phyloP scores from a whole-genome alignment of 2,888 invertebrate genomes.

The Ophraella communa region DNA sequence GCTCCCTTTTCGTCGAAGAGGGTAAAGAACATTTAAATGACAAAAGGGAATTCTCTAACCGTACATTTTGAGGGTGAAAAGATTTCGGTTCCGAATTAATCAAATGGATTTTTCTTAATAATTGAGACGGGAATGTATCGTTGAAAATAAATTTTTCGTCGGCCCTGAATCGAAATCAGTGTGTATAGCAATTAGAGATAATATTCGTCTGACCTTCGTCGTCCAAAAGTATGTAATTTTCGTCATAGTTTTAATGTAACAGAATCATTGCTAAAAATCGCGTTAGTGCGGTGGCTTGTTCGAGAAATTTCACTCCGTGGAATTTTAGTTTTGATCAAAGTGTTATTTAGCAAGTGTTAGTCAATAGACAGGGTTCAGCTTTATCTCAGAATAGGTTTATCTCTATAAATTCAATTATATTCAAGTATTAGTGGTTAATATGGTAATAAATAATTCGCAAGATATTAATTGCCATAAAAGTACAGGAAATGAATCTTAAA shows the following conservation, averaged over 20 bases:
- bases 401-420: no score
- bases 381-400: no score
- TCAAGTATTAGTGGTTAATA: no score
- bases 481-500: no score
- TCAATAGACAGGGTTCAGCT: no score
- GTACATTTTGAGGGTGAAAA: background rate
- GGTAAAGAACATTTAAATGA: background rate
- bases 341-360: no score
- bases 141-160: constrained; percentile 1
- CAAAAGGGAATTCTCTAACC: background rate
- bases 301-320: no score
- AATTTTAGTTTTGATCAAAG: no score
- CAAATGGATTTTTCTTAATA: background rate
- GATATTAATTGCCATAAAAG: no score
- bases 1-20: background rate
- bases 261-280: background rate
- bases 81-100: background rate
- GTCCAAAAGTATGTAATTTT: constrained; percentile 18
- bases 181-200: constrained; percentile 12
- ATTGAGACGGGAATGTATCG: background rate
- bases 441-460: no score
- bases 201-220: constrained; percentile 15
- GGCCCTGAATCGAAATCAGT: constrained; percentile 14
- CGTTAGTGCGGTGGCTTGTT: background rate
- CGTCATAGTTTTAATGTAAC: constrained; percentile 8